phyloP scores from a whole-genome alignment of 2,113 vertebrate genomes.

The Notarius quadriscutis region DNA sequence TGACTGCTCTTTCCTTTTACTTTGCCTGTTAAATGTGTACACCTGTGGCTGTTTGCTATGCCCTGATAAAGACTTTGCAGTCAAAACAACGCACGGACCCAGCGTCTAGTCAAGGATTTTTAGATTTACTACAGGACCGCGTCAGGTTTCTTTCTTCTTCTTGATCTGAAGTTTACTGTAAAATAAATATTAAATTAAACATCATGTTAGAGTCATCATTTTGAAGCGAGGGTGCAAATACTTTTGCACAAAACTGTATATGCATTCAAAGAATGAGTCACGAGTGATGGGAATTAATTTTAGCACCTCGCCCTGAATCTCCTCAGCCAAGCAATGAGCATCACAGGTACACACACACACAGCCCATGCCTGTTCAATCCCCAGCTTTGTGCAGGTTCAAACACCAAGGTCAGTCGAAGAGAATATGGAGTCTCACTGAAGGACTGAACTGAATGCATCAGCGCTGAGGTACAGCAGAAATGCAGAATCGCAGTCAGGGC shows the following conservation, averaged over 20 bases:
- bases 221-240: background rate
- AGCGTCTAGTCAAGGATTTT: too few species aligned
- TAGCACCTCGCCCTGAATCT: constrained; percentile 32
- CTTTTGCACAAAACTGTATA: background rate
- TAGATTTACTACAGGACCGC: too few species aligned
- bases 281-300: constrained; percentile 49
- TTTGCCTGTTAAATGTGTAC: too few species aligned
- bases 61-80: too few species aligned
- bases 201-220: too few species aligned
- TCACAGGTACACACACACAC: constrained; percentile 36
- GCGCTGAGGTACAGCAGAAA: background rate
- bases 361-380: background rate
- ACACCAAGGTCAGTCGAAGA: background rate
- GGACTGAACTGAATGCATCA: background rate
- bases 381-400: background rate
- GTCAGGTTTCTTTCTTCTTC: too few species aligned
- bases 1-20: too few species aligned
- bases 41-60: too few species aligned
- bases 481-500: background rate
- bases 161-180: too few species aligned
- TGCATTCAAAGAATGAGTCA: constrained; percentile 36
- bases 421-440: background rate
- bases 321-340: constrained; percentile 4
- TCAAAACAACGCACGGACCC: too few species aligned
- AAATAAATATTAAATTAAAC: too few species aligned